Evolutionary conservation across 2,113 vertebrate species (phyloP).

Genomic region (Gymnobelideus leadbeateri): DNA sequence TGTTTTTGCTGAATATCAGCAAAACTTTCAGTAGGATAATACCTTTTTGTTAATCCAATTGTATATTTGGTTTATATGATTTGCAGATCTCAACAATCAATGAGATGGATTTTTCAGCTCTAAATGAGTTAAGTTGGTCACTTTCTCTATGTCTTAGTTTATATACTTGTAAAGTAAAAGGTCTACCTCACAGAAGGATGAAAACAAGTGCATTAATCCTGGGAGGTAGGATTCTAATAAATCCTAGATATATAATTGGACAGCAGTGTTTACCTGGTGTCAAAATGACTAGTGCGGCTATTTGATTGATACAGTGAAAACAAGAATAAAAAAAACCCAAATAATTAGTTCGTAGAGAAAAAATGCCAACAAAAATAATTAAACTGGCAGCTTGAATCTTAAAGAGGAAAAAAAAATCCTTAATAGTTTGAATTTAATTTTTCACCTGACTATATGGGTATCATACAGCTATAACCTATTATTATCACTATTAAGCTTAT

Average conservation of each 20-base stretch:
- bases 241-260: not conserved
- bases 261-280: not conserved
- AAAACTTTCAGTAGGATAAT: conserved; percentile 2
- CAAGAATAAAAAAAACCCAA: not conserved
- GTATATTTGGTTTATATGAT: not conserved
- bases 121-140: conserved; percentile 38
- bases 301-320: not conserved
- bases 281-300: not conserved
- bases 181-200: conserved; percentile 11
- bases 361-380: not conserved
- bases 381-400: conserved; percentile 37
- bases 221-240: not conserved
- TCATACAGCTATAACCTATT: not conserved
- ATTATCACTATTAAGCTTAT: not conserved
- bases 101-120: conserved; percentile 4
- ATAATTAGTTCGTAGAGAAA: conserved; percentile 37
- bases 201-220: conserved; percentile 34
- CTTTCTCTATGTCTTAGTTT: not conserved
- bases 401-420: not conserved
- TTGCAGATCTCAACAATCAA: not conserved
- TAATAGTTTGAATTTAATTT: not conserved
- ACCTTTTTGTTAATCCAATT: conserved; percentile 9
- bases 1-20: conserved; percentile 50
- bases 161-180: conserved; percentile 47
- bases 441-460: not conserved